Conservation (phyloP, 2,888 invertebrate species). For the Dicranocentrus wangi region DNA sequence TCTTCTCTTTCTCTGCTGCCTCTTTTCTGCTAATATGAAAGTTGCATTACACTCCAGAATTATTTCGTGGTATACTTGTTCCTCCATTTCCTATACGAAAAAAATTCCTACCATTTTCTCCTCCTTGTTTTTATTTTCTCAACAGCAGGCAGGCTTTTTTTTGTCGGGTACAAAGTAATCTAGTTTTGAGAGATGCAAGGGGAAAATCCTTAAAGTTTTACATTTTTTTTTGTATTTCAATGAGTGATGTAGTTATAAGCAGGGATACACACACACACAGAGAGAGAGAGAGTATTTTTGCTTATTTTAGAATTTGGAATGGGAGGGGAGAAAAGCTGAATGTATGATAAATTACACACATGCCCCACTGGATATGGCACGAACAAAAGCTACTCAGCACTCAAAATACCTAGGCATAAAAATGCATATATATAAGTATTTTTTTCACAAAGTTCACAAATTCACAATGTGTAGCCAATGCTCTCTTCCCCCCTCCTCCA, state of each 20-base stretch:
- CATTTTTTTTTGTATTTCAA: conserved; percentile 2
- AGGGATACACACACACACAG: too few relatives aligned
- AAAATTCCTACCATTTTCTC: conserved; percentile 7
- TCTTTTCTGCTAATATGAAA: conserved; percentile 12
- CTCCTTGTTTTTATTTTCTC: background rate
- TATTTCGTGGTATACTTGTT: conserved; percentile 2
- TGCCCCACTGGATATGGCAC: conserved; percentile 7
- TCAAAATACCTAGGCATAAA: background rate
- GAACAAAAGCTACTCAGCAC: conserved; percentile 2
- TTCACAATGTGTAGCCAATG: too few relatives aligned
- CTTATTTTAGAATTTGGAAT: conserved; percentile 21
- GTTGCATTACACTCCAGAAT: background rate
- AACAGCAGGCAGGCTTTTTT: background rate
- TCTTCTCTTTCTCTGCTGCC: background rate
- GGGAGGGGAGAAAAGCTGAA: background rate
- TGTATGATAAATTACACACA: conserved; percentile 10
- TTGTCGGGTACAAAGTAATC: background rate
- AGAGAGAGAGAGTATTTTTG: too few relatives aligned
- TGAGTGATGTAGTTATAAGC: conserved; percentile 6
- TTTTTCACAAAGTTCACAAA: too few relatives aligned
- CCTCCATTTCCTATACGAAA: background rate
- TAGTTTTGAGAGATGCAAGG: background rate
- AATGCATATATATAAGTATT: too few relatives aligned
- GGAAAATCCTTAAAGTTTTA: background rate
- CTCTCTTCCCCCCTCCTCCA: too few relatives aligned